Conservation (phyloP, 2,888 invertebrate species). For the Drosophila infuscata region DNA sequence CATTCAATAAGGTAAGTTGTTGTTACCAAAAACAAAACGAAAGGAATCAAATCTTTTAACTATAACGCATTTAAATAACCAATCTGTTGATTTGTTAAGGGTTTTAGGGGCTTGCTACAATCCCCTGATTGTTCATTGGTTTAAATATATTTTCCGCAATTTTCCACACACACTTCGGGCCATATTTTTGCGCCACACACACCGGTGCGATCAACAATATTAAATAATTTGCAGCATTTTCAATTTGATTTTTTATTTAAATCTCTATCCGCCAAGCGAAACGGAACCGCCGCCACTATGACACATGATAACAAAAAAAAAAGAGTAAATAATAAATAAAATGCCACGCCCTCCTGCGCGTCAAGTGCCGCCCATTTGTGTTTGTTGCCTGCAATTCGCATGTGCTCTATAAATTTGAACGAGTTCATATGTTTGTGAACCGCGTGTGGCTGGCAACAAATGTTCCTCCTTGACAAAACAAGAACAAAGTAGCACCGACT, state of each 20-base stretch:
- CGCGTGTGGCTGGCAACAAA: slow-evolving; percentile 41
- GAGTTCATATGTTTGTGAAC: slow-evolving; percentile 64
- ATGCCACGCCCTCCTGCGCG: slow-evolving; percentile 21
- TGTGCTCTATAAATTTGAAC: slow-evolving; percentile 62
- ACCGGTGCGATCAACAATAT: slow-evolving; percentile 1
- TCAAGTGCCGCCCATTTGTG: slow-evolving; percentile 21
- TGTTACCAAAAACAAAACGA: neutral
- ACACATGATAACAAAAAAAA: neutral
- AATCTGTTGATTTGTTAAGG: neutral
- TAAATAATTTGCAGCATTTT: slow-evolving; percentile 44
- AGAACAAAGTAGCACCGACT: slow-evolving; percentile 11
- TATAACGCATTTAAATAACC: neutral
- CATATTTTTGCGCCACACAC: neutral
- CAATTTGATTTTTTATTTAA: slow-evolving; percentile 40
- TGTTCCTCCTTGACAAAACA: neutral
- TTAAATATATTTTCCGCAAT: slow-evolving; percentile 16
- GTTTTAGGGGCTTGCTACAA: too few relatives aligned
- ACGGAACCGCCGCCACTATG: slow-evolving; percentile 7
- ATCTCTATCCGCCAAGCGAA: slow-evolving; percentile 25
- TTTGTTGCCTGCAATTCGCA: slow-evolving; percentile 48
- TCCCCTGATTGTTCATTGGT: slow-evolving; percentile 1
- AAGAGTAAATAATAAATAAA: neutral
- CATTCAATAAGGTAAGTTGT: slow-evolving; percentile 18
- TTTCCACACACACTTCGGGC: neutral
- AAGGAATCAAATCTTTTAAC: neutral